phyloP scores from a whole-genome alignment of 2,888 invertebrate genomes.

The Agrotis puta region DNA sequence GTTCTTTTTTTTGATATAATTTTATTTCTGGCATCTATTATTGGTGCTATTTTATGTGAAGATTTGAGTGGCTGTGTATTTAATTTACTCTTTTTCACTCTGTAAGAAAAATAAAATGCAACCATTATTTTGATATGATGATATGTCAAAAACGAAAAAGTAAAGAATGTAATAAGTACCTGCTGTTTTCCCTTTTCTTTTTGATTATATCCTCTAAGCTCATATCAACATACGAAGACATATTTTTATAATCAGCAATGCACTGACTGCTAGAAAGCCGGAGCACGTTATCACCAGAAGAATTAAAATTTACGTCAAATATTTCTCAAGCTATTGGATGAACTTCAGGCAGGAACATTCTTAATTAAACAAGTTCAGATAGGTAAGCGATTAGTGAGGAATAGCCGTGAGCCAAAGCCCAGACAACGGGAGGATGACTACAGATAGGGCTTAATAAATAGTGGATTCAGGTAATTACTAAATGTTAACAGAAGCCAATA shows the following conservation, averaged over 20 bases:
- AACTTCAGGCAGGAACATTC: not conserved
- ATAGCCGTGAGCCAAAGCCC: not conserved
- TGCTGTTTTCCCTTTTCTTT: constrained; percentile 80
- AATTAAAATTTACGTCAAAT: constrained; percentile 26
- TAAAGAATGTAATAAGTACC: constrained; percentile 63
- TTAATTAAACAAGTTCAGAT: too few species aligned
- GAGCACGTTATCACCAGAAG: constrained; percentile 11
- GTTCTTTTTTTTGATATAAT: constrained; percentile 95
- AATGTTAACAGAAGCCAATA: not conserved
- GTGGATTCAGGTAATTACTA: not conserved
- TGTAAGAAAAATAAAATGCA: constrained; percentile 17
- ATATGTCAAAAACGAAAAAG: not conserved
- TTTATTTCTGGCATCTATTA: constrained; percentile 94
- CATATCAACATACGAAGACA: constrained; percentile 85
- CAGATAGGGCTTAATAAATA: not conserved
- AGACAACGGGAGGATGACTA: not conserved
- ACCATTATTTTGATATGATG: not conserved
- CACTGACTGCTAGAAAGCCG: not conserved
- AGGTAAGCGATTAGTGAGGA: not conserved
- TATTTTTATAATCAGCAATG: constrained; percentile 59
- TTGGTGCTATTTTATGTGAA: constrained; percentile 62
- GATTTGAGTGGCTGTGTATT: constrained; percentile 43
- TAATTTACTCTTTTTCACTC: constrained; percentile 63
- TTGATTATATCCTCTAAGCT: constrained; percentile 89
- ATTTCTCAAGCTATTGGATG: not conserved